Conservation (phyloP, 2,797 vertebrate genomes). For the Acridotheres tristis region DNA sequence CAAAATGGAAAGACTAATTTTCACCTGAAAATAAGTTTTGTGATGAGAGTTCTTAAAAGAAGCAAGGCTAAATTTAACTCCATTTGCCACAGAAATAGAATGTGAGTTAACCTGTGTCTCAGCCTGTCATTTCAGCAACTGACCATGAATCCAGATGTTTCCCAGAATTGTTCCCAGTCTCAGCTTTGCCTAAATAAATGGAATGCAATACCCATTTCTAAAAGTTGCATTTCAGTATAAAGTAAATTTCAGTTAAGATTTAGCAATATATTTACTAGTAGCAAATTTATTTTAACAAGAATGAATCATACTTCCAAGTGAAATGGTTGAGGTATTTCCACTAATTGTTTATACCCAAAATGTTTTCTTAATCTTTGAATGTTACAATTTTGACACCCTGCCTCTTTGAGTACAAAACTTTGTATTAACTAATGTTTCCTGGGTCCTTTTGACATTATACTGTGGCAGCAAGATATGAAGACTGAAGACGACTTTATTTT, state of each 20-base stretch:
- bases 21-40: background rate
- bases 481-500: background rate
- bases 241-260: background rate
- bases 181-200: background rate
- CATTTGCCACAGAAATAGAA: background rate
- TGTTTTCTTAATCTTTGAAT: conserved; percentile 1
- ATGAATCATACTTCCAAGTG: background rate
- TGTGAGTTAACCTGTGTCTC: background rate
- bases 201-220: background rate
- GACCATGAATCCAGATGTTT: background rate
- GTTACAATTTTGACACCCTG: background rate
- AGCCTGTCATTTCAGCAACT: background rate
- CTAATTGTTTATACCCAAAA: background rate
- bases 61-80: background rate
- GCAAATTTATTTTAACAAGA: background rate
- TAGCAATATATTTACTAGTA: background rate
- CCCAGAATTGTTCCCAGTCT: background rate
- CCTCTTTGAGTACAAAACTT: background rate
- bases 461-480: background rate
- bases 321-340: conserved; percentile 14
- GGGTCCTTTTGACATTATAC: background rate
- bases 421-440: background rate
- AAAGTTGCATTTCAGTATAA: background rate
- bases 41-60: background rate
- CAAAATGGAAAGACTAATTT: background rate